A percentile compares a stretch with the other conserved stretches of the same genome.
phyloP scores from a whole-genome alignment of 2,888 invertebrate species.

The Hemithea aestivaria region DNA sequence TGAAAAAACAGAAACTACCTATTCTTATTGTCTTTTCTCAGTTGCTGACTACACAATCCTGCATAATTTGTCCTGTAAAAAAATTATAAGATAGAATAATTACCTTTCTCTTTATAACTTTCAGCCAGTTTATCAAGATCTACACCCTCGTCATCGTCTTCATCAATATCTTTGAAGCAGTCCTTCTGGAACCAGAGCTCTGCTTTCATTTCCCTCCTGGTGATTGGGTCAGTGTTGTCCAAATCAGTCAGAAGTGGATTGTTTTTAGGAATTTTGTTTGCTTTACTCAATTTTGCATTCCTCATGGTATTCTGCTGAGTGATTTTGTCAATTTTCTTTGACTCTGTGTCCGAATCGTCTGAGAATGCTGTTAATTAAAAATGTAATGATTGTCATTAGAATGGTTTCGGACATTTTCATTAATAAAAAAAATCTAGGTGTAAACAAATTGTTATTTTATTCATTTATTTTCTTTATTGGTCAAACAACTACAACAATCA shows the following conservation, averaged over 20 bases:
- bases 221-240: conserved; percentile 86
- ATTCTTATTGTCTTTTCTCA: too few relatives aligned
- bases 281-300: conserved; percentile 48
- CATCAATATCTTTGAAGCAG: conserved; percentile 87
- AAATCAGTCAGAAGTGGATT: conserved; percentile 90
- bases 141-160: conserved; percentile 91
- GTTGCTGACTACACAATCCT: too few relatives aligned
- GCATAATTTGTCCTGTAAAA: too few relatives aligned
- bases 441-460: too few relatives aligned
- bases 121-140: conserved; percentile 90
- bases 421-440: neutral
- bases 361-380: conserved; percentile 75
- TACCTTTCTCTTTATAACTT: conserved; percentile 85
- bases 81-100: neutral
- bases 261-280: conserved; percentile 51
- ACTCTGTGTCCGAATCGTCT: conserved; percentile 82
- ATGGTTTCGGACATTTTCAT: too few relatives aligned
- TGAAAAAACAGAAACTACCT: too few relatives aligned
- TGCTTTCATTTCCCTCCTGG: conserved; percentile 87
- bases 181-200: conserved; percentile 94
- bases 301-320: conserved; percentile 62
- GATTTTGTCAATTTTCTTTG: conserved; percentile 51
- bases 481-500: too few relatives aligned
- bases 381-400: too few relatives aligned
- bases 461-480: too few relatives aligned